Conservation (phyloP, 1,140 invertebrate species). For the Scaptomyza graminum region DNA sequence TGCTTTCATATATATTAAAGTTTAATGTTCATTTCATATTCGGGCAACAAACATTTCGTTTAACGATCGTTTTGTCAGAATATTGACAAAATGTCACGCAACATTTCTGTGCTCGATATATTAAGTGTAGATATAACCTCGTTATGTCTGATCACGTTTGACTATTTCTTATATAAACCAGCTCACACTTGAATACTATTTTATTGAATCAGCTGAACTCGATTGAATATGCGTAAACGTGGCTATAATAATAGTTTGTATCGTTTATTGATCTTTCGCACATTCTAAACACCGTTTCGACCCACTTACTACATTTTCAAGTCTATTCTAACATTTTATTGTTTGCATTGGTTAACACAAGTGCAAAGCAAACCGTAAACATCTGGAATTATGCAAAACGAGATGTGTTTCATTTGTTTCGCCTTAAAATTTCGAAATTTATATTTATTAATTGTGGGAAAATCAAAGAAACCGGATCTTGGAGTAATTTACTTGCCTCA, state of each 20-base stretch:
- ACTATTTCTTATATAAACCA: conserved; percentile 3
- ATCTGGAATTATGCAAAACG: conserved; percentile 12
- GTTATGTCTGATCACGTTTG: conserved; percentile 21
- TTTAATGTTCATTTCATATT: not conserved
- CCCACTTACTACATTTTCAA: not conserved
- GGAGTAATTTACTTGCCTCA: conserved; percentile 80
- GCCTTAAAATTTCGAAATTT: conserved; percentile 5
- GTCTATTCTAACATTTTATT: conserved; percentile 16
- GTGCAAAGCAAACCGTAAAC: not conserved
- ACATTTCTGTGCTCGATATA: conserved; percentile 2
- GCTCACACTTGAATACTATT: not conserved
- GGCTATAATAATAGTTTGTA: not conserved
- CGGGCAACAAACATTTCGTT: not conserved
- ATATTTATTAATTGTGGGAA: conserved; percentile 14
- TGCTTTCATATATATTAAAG: not conserved
- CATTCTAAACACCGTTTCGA: not conserved
- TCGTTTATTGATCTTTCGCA: not conserved
- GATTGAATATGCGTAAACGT: conserved; percentile 31
- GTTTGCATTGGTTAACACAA: conserved; percentile 8
- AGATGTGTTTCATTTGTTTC: conserved; percentile 8
- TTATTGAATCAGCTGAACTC: conserved; percentile 39
- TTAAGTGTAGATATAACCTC: not conserved
- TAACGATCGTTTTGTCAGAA: conserved; percentile 15
- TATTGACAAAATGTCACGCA: conserved; percentile 37
- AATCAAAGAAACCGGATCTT: conserved; percentile 71